Conservation (phyloP, 2,113 vertebrate species). For the Dasyprocta punctata region DNA sequence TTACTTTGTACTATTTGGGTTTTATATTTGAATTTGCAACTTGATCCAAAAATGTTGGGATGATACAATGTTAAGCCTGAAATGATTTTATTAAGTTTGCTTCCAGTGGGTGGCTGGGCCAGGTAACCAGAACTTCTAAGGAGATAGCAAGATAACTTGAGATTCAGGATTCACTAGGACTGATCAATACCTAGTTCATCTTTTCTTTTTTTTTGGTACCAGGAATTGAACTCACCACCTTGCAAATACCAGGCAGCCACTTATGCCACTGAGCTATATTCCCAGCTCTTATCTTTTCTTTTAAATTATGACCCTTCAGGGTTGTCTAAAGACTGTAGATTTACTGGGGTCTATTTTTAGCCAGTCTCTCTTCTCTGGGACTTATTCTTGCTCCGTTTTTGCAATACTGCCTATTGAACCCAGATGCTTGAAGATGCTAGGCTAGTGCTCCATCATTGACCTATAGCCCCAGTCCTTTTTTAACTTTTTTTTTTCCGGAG, state of each 20-base stretch:
- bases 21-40: neutral
- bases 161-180: neutral
- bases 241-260: no score
- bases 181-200: neutral
- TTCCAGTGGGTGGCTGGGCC: neutral
- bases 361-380: neutral
- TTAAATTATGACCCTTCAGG: neutral
- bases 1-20: neutral
- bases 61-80: neutral
- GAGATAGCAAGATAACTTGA: neutral
- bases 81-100: slow-evolving; percentile 4
- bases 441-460: neutral
- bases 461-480: neutral
- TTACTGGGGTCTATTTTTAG: neutral
- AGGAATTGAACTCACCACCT: no score
- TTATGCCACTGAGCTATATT: no score
- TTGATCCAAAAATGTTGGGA: neutral
- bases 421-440: neutral
- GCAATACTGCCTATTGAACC: neutral
- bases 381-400: neutral
- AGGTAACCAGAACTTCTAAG: neutral
- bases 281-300: neutral
- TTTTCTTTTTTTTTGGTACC: neutral
- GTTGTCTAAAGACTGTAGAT: neutral
- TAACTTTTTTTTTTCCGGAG: neutral